Evolutionary conservation across 1,140 invertebrate species (phyloP).

Genomic region (Pristionchus pacificus): DNA sequence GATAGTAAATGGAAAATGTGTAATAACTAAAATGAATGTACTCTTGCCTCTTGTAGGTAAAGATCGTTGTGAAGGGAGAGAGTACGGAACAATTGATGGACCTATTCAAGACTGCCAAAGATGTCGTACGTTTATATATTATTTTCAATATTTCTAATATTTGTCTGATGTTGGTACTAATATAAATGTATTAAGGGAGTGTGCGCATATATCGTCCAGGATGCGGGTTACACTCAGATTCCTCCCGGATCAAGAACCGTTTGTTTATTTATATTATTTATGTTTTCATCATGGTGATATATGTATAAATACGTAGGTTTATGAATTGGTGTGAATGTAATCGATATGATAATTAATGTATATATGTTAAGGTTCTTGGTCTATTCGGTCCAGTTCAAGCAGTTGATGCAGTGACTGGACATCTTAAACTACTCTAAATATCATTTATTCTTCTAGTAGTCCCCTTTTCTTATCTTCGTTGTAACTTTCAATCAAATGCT

Average conservation of each 20-base stretch:
- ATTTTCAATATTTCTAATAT: slow-evolving; percentile 9
- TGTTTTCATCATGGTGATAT: too few species aligned
- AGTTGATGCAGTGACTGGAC: slow-evolving; percentile 61
- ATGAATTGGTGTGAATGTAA: too few species aligned
- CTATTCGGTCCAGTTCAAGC: slow-evolving; percentile 61
- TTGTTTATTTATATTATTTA: too few species aligned
- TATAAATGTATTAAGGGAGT: slow-evolving; percentile 52
- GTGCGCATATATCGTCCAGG: slow-evolving; percentile 65
- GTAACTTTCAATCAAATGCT: background rate
- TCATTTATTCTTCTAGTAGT: background rate
- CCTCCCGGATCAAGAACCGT: slow-evolving; percentile 60
- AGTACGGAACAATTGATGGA: slow-evolving; percentile 63
- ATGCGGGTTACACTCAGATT: slow-evolving; percentile 68
- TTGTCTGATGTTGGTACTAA: background rate
- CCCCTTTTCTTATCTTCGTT: background rate
- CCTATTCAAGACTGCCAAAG: slow-evolving; percentile 62
- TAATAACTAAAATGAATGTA: too few species aligned
- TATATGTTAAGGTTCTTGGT: slow-evolving; percentile 51
- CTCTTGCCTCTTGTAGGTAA: slow-evolving; percentile 67
- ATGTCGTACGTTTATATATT: slow-evolving; percentile 38
- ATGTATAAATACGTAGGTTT: too few species aligned
- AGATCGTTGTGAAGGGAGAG: slow-evolving; percentile 66
- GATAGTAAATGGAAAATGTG: too few species aligned
- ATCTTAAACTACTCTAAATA: slow-evolving; percentile 59
- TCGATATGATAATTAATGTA: too few species aligned